Percentiles rank a stretch among this genome's conserved stretches.
Conservation (phyloP, 2,888 invertebrate species). For the Gortyna flavago region DNA sequence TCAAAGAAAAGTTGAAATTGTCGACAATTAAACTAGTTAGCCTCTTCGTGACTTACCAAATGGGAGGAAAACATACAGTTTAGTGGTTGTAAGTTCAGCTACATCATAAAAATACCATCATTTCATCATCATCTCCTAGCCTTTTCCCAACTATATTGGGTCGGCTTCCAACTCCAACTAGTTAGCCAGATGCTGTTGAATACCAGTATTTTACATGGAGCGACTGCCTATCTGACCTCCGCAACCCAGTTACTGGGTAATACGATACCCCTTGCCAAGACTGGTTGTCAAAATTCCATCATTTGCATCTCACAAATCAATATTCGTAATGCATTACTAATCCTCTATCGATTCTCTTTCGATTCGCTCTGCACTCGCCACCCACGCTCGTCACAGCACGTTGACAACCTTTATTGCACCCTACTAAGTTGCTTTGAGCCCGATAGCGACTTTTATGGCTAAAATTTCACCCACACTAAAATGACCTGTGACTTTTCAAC, state of each 20-base stretch:
- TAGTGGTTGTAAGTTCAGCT: too few species aligned
- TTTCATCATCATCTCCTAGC: too few species aligned
- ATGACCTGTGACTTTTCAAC: constrained; percentile 58
- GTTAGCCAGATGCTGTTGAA: not conserved
- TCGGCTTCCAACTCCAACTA: not conserved
- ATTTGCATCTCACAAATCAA: constrained; percentile 27
- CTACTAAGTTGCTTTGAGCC: constrained; percentile 76
- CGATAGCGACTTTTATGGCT: constrained; percentile 68
- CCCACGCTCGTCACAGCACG: constrained; percentile 67
- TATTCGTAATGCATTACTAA: constrained; percentile 51
- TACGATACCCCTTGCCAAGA: not conserved
- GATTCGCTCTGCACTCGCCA: constrained; percentile 56
- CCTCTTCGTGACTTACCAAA: too few species aligned
- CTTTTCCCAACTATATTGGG: not conserved
- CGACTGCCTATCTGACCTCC: not conserved
- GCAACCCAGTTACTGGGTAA: too few species aligned
- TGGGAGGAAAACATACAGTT: too few species aligned
- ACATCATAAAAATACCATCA: too few species aligned
- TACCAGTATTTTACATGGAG: not conserved
- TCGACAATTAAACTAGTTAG: too few species aligned
- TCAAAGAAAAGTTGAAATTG: too few species aligned
- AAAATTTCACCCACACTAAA: constrained; percentile 57
- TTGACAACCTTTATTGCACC: constrained; percentile 69
- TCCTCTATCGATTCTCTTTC: constrained; percentile 50
- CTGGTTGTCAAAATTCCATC: not conserved